Evolutionary conservation across 2,888 invertebrate genomes (phyloP), one percentile per base, ranked within the genome.

Genomic region (Ceriagrion tenellum): DNA sequence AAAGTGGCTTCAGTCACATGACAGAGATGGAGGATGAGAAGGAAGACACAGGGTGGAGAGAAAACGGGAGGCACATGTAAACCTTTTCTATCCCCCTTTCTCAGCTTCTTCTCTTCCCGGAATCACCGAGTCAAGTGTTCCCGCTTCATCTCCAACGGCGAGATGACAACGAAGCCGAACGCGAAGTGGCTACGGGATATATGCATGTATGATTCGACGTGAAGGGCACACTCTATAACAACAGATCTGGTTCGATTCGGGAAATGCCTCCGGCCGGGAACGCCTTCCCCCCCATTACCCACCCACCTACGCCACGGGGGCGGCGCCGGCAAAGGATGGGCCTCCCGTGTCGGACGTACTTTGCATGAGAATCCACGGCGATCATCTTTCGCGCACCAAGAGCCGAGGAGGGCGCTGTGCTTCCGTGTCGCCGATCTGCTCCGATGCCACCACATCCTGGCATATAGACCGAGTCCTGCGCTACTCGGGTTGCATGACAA

Each of bases 301-400:
- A 4, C 59, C 59, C 20, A 59, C 59, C 47, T 8, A 47, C 47
- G 47, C 47, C 8, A 47, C 47, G 47, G 47, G 47, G 59, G 12
- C 16, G 59, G 3, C 16, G 59, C 59, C 0, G 59, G 59, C 59
- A 18, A 18, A 47, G 47, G 47, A 47, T 59, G 59, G 20, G 59
- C 20, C 59, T 0, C 20, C 69, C 23, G 69, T 69, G 69, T 69
- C 69, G 30, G 30, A 13, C 81, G 81, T 35, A 81, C 81, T 81
- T 81, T 81, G 81, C 81, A 81, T 81, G 81, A 81, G n/a, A 81
- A 81, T 81, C 10, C 26, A 26, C n/a, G 81, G 81, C 81, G 81
- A 81, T 81, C 81, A 35, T 81, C 81, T 81, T 81, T 35, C 81
- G 35, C 81, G 16, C 30, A 69, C 69, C 26, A 69, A 69, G 23